These are phyloP conservation scores for Apis laboriosa DNA, from an alignment of 1,140 invertebrate species.

Conservation along the genomic window DNA sequence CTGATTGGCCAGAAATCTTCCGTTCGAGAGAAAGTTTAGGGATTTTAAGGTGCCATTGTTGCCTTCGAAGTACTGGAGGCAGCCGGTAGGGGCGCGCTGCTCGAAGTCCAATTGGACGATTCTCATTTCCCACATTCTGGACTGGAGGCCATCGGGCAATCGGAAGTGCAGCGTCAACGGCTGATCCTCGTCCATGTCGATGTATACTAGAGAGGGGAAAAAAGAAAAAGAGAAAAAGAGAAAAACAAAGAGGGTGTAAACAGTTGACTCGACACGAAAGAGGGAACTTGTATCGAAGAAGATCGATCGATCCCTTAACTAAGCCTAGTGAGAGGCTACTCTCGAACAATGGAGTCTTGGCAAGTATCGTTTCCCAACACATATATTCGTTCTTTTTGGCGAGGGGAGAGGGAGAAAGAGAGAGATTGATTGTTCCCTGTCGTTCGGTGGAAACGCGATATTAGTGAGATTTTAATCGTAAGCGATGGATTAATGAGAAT, in stretches of 20 bases:
- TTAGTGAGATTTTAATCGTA: conserved; percentile 4
- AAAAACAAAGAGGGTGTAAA: not conserved
- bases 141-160: conserved; percentile 82
- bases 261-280: not conserved
- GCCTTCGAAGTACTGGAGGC: conserved; percentile 86
- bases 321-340: not conserved
- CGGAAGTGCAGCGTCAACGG: conserved; percentile 82
- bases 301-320: conserved; percentile 14
- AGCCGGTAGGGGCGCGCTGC: conserved; percentile 87
- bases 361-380: conserved; percentile 1
- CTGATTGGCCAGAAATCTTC: conserved; percentile 88
- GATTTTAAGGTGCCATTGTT: conserved; percentile 85
- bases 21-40: conserved; percentile 90
- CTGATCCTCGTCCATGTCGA: conserved; percentile 84
- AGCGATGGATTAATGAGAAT: not conserved
- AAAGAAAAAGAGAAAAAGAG: not conserved
- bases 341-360: not conserved
- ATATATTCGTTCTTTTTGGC: not conserved
- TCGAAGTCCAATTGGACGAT: conserved; percentile 87
- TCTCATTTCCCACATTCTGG: conserved; percentile 88
- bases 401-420: not conserved
- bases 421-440: not conserved
- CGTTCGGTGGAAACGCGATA: not conserved
- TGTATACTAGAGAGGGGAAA: conserved; percentile 82
- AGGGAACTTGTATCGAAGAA: not conserved